Evolutionary conservation across 2,797 vertebrate species (phyloP).

Genomic region (Sebastes oblongus): DNA sequence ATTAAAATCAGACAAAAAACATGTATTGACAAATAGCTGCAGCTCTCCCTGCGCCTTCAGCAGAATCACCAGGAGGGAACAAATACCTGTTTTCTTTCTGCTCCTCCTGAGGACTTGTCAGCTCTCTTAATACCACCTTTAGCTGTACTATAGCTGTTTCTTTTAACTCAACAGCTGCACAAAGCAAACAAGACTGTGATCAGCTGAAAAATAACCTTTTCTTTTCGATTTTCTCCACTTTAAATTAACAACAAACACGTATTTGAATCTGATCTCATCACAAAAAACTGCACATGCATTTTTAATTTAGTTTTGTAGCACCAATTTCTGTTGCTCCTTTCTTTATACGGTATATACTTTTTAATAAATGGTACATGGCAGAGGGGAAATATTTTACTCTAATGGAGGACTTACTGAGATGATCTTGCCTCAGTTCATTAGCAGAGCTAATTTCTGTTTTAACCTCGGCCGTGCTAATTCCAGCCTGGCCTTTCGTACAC

Average conservation of each 20-base stretch:
- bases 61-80: conserved; percentile 41
- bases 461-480: conserved; percentile 78
- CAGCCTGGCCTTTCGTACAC: conserved; percentile 79
- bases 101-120: conserved; percentile 18
- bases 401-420: conserved; percentile 38
- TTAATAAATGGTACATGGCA: conserved; percentile 15
- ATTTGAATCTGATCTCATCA: neutral
- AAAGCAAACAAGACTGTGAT: neutral
- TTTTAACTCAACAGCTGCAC: conserved; percentile 3
- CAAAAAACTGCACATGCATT: neutral
- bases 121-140: conserved; percentile 2
- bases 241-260: neutral
- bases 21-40: conserved; percentile 61
- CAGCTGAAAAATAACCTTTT: neutral
- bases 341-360: neutral
- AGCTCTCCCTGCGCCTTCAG: conserved; percentile 37
- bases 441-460: conserved; percentile 71
- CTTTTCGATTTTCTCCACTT: neutral
- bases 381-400: conserved; percentile 4
- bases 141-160: neutral
- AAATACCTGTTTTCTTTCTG: conserved; percentile 37
- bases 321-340: neutral
- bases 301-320: neutral
- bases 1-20: conserved; percentile 72
- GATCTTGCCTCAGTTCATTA: conserved; percentile 67